Percentiles rank a stretch among this genome's conserved stretches.
phyloP scores from a whole-genome alignment of 1,140 invertebrate species.

The Nasonia vitripennis region DNA sequence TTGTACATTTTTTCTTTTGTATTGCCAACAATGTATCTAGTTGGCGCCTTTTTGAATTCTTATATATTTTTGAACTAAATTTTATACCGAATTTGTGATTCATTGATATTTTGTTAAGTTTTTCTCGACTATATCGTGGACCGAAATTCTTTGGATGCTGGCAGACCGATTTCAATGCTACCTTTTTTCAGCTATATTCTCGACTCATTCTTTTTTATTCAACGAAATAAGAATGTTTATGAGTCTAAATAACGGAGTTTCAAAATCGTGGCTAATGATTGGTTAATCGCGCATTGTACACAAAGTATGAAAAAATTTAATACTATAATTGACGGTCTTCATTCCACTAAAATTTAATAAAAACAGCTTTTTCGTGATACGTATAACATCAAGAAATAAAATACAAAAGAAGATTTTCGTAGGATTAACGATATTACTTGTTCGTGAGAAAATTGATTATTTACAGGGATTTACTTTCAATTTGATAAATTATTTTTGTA shows the following conservation, averaged over 20 bases:
- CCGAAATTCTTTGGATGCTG: neutral
- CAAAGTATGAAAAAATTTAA: too few species aligned
- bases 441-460: neutral
- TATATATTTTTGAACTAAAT: neutral
- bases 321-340: neutral
- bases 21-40: neutral
- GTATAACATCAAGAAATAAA: neutral
- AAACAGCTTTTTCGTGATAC: neutral
- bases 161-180: too few species aligned
- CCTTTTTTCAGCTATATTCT: too few species aligned
- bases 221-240: too few species aligned
- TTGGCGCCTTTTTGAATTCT: neutral
- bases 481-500: neutral
- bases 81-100: neutral
- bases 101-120: neutral
- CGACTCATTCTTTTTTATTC: too few species aligned
- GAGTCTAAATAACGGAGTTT: too few species aligned
- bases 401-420: too few species aligned
- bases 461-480: neutral
- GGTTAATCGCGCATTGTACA: too few species aligned
- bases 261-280: too few species aligned
- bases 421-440: too few species aligned
- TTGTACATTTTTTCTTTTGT: slow-evolving; percentile 40
- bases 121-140: neutral
- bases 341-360: neutral